phyloP scores from a whole-genome alignment of 1,140 invertebrate species.

The Drosophila ficusphila region DNA sequence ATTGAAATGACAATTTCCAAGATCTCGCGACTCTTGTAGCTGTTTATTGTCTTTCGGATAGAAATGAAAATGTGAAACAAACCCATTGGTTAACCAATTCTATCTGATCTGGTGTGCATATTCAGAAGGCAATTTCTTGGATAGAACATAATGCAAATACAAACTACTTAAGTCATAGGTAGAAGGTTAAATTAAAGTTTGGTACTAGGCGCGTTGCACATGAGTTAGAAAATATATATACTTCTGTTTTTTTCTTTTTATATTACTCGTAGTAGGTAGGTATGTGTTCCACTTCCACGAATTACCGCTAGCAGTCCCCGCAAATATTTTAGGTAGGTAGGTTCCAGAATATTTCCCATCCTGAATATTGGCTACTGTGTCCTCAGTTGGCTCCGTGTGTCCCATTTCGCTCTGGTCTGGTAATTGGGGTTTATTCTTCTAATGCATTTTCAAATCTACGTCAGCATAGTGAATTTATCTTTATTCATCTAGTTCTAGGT shows the following conservation, averaged over 20 bases:
- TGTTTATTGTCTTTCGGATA: conserved; percentile 71
- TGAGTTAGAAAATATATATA: conserved; percentile 29
- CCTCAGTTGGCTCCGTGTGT: conserved; percentile 17
- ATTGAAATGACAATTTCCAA: conserved; percentile 72
- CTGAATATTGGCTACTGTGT: conserved; percentile 31
- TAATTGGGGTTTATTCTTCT: background rate
- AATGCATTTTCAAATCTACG: conserved; percentile 17
- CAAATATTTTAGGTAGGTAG: conserved; percentile 28
- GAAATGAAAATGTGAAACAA: conserved; percentile 25
- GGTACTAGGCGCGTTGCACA: conserved; percentile 29
- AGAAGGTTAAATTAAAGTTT: conserved; percentile 25
- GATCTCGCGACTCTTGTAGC: conserved; percentile 28
- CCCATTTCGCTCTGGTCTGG: conserved; percentile 1
- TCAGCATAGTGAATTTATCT: conserved; percentile 25
- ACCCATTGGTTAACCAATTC: conserved; percentile 2
- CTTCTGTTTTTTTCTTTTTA: background rate
- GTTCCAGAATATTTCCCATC: conserved; percentile 11
- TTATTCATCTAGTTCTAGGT: conserved; percentile 12
- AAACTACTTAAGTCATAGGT: conserved; percentile 34
- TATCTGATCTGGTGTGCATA: conserved; percentile 41
- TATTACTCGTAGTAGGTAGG: conserved; percentile 41
- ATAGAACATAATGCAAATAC: conserved; percentile 31
- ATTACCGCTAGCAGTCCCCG: background rate
- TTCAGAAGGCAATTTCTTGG: conserved; percentile 72
- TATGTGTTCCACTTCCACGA: conserved; percentile 17